A percentile compares a stretch with the other conserved stretches of the same genome.
phyloP scores from a whole-genome alignment of 2,888 invertebrate species.

The Cephus spinipes region DNA sequence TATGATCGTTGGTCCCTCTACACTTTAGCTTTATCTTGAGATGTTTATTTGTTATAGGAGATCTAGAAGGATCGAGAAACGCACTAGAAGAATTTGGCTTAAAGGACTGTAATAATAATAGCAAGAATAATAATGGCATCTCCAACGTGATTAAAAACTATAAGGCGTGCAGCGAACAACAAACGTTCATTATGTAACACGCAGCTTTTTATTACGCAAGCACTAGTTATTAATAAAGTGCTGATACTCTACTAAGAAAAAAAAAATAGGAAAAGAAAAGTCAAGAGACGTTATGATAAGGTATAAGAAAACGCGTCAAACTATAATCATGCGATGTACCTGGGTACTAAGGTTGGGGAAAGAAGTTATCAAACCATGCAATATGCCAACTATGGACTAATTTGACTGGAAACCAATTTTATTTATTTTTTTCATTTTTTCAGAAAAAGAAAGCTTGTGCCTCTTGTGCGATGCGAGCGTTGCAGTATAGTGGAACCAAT shows the following conservation, averaged over 20 bases:
- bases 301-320: slow-evolving; percentile 15
- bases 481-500: slow-evolving; percentile 35
- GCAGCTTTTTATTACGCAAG: not conserved
- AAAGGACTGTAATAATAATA: not conserved
- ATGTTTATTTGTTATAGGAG: slow-evolving; percentile 57
- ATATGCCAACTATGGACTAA: not conserved
- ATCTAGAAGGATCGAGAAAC: slow-evolving; percentile 50
- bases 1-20: slow-evolving; percentile 65
- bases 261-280: slow-evolving; percentile 17
- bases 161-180: slow-evolving; percentile 2
- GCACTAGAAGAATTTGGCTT: not conserved
- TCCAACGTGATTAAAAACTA: not conserved
- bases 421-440: slow-evolving; percentile 17
- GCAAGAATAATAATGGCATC: slow-evolving; percentile 1
- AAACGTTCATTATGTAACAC: not conserved
- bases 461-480: slow-evolving; percentile 9
- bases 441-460: slow-evolving; percentile 63
- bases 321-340: slow-evolving; percentile 10
- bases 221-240: not conserved
- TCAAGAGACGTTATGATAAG: slow-evolving; percentile 11
- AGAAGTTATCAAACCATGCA: slow-evolving; percentile 20
- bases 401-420: not conserved
- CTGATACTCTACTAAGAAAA: slow-evolving; percentile 15
- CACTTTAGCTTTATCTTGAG: slow-evolving; percentile 67
- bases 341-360: slow-evolving; percentile 6